Evolutionary conservation across 2,797 vertebrate genomes (phyloP).

Genomic region (Octomys mimax): DNA sequence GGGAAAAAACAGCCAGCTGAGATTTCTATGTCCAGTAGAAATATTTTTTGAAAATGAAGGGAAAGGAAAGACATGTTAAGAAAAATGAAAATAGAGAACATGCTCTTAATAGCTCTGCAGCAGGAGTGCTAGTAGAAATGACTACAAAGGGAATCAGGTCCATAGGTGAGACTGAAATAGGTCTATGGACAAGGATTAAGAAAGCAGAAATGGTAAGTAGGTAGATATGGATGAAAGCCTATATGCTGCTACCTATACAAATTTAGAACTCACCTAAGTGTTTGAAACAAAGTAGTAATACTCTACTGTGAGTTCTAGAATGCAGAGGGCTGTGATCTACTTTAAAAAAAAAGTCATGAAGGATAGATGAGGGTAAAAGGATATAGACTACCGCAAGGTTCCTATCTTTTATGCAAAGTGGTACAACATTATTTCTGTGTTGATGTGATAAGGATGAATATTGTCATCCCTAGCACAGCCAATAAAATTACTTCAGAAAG

Average conservation of each 20-base stretch:
- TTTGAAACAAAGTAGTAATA: background rate
- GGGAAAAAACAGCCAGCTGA: background rate
- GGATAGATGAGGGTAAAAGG: background rate
- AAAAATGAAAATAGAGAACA: constrained; percentile 23
- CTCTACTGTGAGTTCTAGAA: background rate
- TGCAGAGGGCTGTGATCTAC: background rate
- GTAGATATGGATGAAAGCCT: background rate
- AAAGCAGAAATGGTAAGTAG: background rate
- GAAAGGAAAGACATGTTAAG: constrained; percentile 36
- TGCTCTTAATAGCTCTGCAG: background rate
- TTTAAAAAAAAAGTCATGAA: background rate
- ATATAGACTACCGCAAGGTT: background rate
- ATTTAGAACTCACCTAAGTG: background rate
- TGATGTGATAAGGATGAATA: background rate
- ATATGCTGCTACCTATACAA: background rate
- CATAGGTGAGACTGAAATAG: background rate
- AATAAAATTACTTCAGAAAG: background rate
- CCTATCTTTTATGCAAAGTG: background rate
- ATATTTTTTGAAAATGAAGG: constrained; percentile 13
- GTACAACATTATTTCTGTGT: background rate
- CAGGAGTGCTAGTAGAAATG: constrained; percentile 2
- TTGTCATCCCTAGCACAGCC: background rate
- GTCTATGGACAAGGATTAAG: background rate
- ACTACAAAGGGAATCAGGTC: background rate
- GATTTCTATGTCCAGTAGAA: constrained; percentile 5